A percentile compares a stretch with the other conserved stretches of the same genome.
These are phyloP conservation scores for Cerceris ruficornis DNA, from an alignment of 2,888 invertebrate species.

Conservation along the genomic window DNA sequence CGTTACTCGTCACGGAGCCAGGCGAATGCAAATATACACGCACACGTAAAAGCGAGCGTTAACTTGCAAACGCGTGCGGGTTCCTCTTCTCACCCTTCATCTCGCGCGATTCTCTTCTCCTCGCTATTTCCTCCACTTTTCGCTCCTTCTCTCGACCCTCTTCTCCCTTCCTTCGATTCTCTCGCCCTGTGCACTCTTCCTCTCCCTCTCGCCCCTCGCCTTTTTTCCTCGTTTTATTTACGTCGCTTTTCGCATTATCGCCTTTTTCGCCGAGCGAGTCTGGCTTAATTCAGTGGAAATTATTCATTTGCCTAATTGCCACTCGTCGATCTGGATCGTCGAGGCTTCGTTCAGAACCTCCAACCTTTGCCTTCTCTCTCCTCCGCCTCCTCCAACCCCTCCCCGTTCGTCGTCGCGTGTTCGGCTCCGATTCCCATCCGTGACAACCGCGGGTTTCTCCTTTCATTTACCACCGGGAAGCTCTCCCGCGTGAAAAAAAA, in stretches of 20 bases:
- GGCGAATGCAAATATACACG: conserved; percentile 11
- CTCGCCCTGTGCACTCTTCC: conserved; percentile 4
- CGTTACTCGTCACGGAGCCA: conserved; percentile 13
- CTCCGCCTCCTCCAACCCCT: conserved; percentile 10
- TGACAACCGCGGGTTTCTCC: conserved; percentile 49
- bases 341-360: conserved; percentile 51
- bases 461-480: conserved; percentile 34
- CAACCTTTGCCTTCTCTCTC: conserved; percentile 18
- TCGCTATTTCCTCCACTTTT: conserved; percentile 38
- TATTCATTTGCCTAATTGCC: conserved; percentile 74
- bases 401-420: conserved; percentile 10
- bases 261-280: conserved; percentile 64
- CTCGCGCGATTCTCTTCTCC: conserved; percentile 50
- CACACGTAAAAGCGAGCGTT: conserved; percentile 12
- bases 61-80: conserved; percentile 15
- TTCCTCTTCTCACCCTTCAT: conserved; percentile 57
- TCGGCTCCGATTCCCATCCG: conserved; percentile 55
- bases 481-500: conserved; percentile 43
- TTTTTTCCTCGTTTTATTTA: conserved; percentile 60
- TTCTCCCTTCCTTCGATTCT: background rate
- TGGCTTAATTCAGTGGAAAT: conserved; percentile 71
- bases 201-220: conserved; percentile 26
- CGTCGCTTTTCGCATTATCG: conserved; percentile 70
- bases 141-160: conserved; percentile 19
- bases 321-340: conserved; percentile 67